Conservation (phyloP, 2,888 invertebrate genomes). For the Microctonus brassicae region DNA sequence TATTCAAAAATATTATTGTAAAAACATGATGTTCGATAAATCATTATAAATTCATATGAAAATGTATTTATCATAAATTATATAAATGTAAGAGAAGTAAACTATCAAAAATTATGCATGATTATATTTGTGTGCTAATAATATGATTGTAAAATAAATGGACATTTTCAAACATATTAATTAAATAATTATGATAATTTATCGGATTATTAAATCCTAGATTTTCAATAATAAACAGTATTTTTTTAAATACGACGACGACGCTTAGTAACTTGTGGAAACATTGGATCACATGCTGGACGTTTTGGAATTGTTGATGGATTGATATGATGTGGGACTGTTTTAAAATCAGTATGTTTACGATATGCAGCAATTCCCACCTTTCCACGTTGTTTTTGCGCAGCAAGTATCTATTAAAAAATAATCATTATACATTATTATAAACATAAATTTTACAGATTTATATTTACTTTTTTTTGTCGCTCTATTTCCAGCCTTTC, state of each 20-base stretch:
- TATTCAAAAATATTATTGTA: neutral
- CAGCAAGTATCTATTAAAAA: slow-evolving; percentile 39
- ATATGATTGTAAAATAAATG: neutral
- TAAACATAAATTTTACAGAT: neutral
- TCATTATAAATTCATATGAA: neutral
- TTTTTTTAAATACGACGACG: slow-evolving; percentile 38
- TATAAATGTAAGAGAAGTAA: too few species aligned
- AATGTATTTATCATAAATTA: neutral
- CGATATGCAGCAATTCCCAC: slow-evolving; percentile 44
- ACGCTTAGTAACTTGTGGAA: slow-evolving; percentile 47
- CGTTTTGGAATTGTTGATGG: slow-evolving; percentile 45
- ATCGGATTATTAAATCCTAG: too few species aligned
- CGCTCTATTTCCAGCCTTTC: neutral
- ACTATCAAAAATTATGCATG: too few species aligned
- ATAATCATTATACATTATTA: neutral
- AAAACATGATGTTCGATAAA: slow-evolving; percentile 31
- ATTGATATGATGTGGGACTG: slow-evolving; percentile 45
- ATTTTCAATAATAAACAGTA: too few species aligned
- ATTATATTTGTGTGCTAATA: neutral
- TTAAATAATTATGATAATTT: neutral
- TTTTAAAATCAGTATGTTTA: slow-evolving; percentile 46
- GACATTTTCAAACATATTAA: neutral
- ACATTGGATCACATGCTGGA: slow-evolving; percentile 44
- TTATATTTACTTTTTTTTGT: neutral
- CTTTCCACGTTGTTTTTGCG: slow-evolving; percentile 42